Evolutionary conservation across 2,113 vertebrate species (phyloP), one percentile per base, ranked within the genome.

Genomic region (Heteronetta atricapilla): DNA sequence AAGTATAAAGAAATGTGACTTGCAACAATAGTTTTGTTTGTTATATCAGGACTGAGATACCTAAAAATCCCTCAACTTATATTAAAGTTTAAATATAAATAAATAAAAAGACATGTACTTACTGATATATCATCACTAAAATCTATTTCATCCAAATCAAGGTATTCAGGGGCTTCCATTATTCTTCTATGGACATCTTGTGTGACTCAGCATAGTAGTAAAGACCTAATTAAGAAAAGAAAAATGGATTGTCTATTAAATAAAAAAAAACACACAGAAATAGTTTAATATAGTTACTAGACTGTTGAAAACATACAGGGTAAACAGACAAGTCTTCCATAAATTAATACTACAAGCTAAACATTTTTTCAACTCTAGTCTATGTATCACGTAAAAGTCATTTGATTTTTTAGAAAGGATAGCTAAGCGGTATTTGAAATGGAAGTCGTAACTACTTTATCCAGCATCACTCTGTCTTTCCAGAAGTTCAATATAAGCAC

Each of bases 101-200:
- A 87, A 80, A 88, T 13, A 52, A 4, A 79, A 82, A 40, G 28
- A 67, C 21, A 75, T 59, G 33, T 96, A 98, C 99, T 99, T 97
- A 99, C 99, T 96, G 98, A 98, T 96, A 99, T 97, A 85, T 99
- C 99, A 97, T 99, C 99, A 58, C 98, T 99, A 97, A 99, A 99
- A 98, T 99, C 99, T 94, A 99, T 99, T 98, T 99, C 99, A 97
- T 99, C 99, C 98, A 99, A 98, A 97, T 99, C 99, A 97, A 99
- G 98, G 96, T 99, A 99, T 95, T 99, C 99, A 98, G 99, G 99
- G 97, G 98, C 98, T 98, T 99, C 99, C 99, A 99, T 99, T 97
- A 98, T 99, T 98, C 98, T 97, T 96, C 98, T 95, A 95, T 98
- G 96, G 95, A 95, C 99, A 99, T 99, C 98, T 98, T 99, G 98